Evolutionary conservation across 2,797 vertebrate species (phyloP).

Genomic region (Helostoma temminkii): DNA sequence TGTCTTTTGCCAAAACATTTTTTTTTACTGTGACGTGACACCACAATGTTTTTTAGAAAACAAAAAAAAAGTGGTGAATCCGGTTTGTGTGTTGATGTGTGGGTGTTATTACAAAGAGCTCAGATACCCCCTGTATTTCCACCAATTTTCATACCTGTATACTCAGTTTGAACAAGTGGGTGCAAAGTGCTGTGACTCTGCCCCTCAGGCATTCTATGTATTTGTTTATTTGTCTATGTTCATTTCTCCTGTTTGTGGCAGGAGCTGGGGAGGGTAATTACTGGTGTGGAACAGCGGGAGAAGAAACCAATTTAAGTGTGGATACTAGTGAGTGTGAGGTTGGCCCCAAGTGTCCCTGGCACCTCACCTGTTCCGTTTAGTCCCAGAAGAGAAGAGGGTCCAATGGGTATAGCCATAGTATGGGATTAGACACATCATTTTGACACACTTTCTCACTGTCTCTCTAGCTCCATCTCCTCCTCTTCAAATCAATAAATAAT

Average conservation of each 20-base stretch:
- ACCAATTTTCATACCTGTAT: conserved; percentile 31
- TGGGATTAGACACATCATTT: conserved; percentile 75
- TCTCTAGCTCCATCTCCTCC: conserved; percentile 33
- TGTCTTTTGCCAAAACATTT: conserved; percentile 6
- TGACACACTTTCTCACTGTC: conserved; percentile 48
- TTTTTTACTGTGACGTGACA: conserved; percentile 9
- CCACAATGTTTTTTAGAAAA: neutral
- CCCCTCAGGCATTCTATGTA: conserved; percentile 56
- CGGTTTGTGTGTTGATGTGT: neutral
- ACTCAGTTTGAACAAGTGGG: conserved; percentile 46
- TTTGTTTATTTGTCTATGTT: conserved; percentile 76
- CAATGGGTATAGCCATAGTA: conserved; percentile 54
- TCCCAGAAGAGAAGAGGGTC: conserved; percentile 56
- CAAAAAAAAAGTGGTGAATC: neutral
- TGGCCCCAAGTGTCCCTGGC: conserved; percentile 53
- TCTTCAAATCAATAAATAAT: conserved; percentile 73
- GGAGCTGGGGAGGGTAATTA: conserved; percentile 69
- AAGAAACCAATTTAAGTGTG: conserved; percentile 79
- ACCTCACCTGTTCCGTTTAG: conserved; percentile 78
- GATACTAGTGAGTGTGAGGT: conserved; percentile 72
- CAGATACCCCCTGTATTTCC: conserved; percentile 7
- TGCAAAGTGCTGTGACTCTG: conserved; percentile 58
- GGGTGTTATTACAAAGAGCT: conserved; percentile 1
- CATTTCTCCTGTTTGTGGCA: conserved; percentile 58
- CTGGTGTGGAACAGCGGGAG: conserved; percentile 74